Evolutionary conservation across 2,888 invertebrate genomes (phyloP).

Genomic region (Drosophila fungiperda): DNA sequence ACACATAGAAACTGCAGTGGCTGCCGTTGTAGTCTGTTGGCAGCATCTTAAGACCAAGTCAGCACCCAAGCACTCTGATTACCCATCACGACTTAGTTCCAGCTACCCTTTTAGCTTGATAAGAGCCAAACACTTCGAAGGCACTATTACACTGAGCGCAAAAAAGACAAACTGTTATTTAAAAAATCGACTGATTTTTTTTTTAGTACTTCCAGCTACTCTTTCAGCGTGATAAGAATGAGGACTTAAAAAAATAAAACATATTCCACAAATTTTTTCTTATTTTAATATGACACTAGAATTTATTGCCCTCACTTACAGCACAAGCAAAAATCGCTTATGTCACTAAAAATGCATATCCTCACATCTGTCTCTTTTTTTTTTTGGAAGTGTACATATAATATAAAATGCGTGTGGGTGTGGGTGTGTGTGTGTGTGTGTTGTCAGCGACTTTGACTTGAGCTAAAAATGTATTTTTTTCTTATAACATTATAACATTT

Average conservation of each 20-base stretch:
- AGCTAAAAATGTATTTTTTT: slow-evolving; percentile 24
- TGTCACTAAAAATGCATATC: neutral
- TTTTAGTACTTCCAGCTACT: neutral
- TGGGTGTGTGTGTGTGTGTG: slow-evolving; percentile 20
- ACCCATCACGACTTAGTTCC: slow-evolving; percentile 32
- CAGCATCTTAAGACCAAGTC: slow-evolving; percentile 31
- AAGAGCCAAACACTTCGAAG: slow-evolving; percentile 25
- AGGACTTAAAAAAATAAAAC: neutral
- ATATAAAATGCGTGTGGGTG: slow-evolving; percentile 27
- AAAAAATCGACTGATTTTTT: neutral
- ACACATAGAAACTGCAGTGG: slow-evolving; percentile 35
- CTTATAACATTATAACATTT: slow-evolving; percentile 61
- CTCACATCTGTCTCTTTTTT: neutral
- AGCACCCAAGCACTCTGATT: slow-evolving; percentile 31
- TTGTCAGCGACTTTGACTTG: slow-evolving; percentile 14
- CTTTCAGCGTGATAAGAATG: neutral
- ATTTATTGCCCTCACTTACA: neutral
- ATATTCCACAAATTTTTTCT: too few relatives aligned
- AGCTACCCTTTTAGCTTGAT: slow-evolving; percentile 43
- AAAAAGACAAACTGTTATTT: neutral
- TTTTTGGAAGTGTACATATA: neutral
- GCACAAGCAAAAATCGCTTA: neutral
- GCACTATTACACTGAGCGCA: slow-evolving; percentile 8
- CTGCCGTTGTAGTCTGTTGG: slow-evolving; percentile 18
- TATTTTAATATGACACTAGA: neutral